Evolutionary conservation across 2,888 invertebrate species (phyloP).

Genomic region (Polyommatus icarus): DNA sequence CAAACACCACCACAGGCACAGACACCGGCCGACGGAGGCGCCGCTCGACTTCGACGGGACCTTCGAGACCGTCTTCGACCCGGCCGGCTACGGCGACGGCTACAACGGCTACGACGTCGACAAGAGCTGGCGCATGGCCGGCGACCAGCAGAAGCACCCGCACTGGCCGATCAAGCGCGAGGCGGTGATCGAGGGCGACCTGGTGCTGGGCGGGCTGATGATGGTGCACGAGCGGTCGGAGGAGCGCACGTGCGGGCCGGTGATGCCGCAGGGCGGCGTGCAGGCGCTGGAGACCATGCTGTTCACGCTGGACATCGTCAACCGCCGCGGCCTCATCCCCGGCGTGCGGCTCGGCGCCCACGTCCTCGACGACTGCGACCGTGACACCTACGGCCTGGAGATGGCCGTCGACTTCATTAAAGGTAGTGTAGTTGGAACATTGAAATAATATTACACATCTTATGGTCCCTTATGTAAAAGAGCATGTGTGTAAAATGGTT

Average conservation of each 20-base stretch:
- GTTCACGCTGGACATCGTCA: conserved; percentile 88
- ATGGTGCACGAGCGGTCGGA: conserved; percentile 79
- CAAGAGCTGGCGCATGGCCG: conserved; percentile 53
- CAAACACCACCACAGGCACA: conserved; percentile 64
- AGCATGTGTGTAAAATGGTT: too few relatives aligned
- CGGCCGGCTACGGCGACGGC: conserved; percentile 50
- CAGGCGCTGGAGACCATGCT: conserved; percentile 94
- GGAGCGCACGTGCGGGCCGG: conserved; percentile 84
- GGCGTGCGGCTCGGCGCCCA: conserved; percentile 90
- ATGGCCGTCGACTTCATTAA: conserved; percentile 96
- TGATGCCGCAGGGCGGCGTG: conserved; percentile 94
- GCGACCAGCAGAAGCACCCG: conserved; percentile 56
- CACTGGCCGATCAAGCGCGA: conserved; percentile 89
- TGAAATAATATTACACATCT: too few relatives aligned
- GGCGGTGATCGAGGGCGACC: conserved; percentile 90
- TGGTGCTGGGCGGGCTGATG: conserved; percentile 93
- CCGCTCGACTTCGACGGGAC: conserved; percentile 47
- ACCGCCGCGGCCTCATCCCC: conserved; percentile 81
- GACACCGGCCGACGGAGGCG: conserved; percentile 56
- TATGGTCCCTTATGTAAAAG: too few relatives aligned
- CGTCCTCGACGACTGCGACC: conserved; percentile 95
- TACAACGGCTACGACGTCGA: conserved; percentile 45
- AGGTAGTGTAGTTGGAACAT: conserved; percentile 74
- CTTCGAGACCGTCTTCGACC: conserved; percentile 46
- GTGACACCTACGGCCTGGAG: conserved; percentile 94